Evolutionary conservation across 2,113 vertebrate species (phyloP), one percentile per base, ranked within the genome.

Genomic region (Xiphophorus hellerii): DNA sequence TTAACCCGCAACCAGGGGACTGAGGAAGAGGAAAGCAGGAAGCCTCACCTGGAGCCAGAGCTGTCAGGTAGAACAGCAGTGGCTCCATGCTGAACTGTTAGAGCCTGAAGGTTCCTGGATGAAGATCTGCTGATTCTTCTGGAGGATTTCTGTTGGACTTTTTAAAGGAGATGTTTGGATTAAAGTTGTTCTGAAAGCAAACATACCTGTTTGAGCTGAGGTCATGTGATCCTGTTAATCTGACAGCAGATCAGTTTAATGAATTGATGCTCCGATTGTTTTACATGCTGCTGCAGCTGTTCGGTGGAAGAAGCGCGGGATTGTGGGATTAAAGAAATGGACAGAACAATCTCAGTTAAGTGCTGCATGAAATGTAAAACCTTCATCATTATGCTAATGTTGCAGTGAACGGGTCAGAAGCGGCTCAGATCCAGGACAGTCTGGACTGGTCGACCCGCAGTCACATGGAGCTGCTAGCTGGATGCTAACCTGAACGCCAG

Each of bases 261-360:
- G 78, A 78, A 76, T 11, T 64, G 48, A 69, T 54, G 62, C 71
- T 66, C 33, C 61, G 48, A 78, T 74, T 62, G 71, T 73, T 70
- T 73, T 69, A 66, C 0, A 85, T 71, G n/a, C 22, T 25, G 72
- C 64, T 74, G 66, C 82, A 83, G 82, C 74, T 88, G 86, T 66
- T 71, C 14, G 39, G 30, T 62, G 77, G 67, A 51, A 44, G 74
- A 54, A 84, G 78, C 78, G 20, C 61, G 77, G 86, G 86, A 89
- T 84, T 88, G 86, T 80, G 80, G 83, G 89, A 91, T 89, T 92
- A 91, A 82, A 78, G 58, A 69, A 86, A 84, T 48, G 29, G 27
- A 85, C 64, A 64, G 62, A 87, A 86, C 90, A 90, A 88, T 86
- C 77, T 81, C 58, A 31, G 58, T 78, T 90, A 86, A 84, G 73